Base-by-base conservation (phyloP, 2,888 invertebrate species). In the Agrochola litura region DNA sequence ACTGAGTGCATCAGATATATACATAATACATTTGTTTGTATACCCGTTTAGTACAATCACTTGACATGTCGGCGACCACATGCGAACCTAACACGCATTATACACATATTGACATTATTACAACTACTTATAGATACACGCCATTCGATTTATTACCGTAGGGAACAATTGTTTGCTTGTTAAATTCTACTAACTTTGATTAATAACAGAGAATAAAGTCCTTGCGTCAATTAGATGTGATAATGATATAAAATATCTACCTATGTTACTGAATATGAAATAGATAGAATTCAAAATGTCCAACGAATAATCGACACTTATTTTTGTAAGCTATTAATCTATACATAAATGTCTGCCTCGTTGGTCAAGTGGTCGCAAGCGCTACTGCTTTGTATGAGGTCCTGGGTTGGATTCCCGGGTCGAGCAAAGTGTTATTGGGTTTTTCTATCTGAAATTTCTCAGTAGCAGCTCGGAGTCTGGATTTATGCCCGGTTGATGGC, bases 21-120 rank as follows among this genome's bases (percentile, higher is more conserved):
- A 91, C 91, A 92, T 93, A 94, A 95, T 94, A 95, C 93, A 86
- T 75, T 85, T 83, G 89, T 92, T 92, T 91, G 89, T 92, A 78
- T 89, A 88, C 88, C 88, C 88, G 88, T 88, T 88, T 88, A 79
- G 77, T 83, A 86, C 79, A 89, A 88, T 89, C 88, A 88, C 89
- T 79, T 79, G 49, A 80, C 79, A 82, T 86, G 80, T 83, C 81
- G 83, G 76, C 79, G 76, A 75, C 19, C 84, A 84, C 71, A 75
- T 75, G 81, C 67, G 41, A 63, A 81, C 73, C 58, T 81, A 77
- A 71, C 82, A 85, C 74, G 80, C 78, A 54, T 41, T 76, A 61
- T 61, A 68, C 64, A 73, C 74, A 71, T 76, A 76, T 61, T 81
- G 74, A 78, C 72, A 72, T 76, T 76, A 82, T 71, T 76, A 75